A percentile compares a stretch with the other conserved stretches of the same genome.
Conservation (phyloP, 2,888 invertebrate species). For the Tenthredo livida region DNA sequence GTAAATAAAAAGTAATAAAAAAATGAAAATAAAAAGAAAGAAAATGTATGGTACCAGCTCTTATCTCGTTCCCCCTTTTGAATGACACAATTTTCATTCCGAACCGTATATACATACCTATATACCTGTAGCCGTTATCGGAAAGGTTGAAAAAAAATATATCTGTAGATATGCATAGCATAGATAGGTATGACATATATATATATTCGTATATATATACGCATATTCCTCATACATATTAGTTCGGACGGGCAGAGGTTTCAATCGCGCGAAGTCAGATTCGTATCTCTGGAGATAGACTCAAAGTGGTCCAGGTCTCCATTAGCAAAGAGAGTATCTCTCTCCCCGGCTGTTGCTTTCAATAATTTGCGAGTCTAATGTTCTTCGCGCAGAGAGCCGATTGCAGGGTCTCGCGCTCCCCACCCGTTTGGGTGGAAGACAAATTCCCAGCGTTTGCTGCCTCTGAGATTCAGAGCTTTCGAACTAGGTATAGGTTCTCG, state of each 20-base stretch:
- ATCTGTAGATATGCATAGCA: background rate
- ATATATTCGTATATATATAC: background rate
- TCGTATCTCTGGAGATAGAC: conserved; percentile 63
- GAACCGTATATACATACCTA: background rate
- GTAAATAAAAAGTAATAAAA: conserved; percentile 14
- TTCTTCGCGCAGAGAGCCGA: conserved; percentile 52
- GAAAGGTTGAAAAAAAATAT: background rate
- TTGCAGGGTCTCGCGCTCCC: conserved; percentile 26
- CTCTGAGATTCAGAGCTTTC: conserved; percentile 14
- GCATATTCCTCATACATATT: conserved; percentile 6
- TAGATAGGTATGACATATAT: background rate
- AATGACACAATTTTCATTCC: background rate
- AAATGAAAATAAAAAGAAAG: background rate
- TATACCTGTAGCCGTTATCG: background rate
- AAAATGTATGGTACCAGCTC: background rate
- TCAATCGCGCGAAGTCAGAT: conserved; percentile 30
- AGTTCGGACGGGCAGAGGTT: background rate
- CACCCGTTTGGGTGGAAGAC: background rate
- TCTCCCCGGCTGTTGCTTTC: conserved; percentile 71
- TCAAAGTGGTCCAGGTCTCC: conserved; percentile 65
- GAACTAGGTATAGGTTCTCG: background rate
- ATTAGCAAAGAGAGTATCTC: conserved; percentile 63
- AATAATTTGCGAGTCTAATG: conserved; percentile 77
- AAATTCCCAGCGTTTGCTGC: conserved; percentile 22
- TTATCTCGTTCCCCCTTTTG: conserved; percentile 4